A percentile compares a stretch with the other conserved stretches of the same genome.
These are phyloP conservation scores for Dicrostonyx torquatus DNA, from an alignment of 2,797 vertebrate species.

Conservation along the genomic window DNA sequence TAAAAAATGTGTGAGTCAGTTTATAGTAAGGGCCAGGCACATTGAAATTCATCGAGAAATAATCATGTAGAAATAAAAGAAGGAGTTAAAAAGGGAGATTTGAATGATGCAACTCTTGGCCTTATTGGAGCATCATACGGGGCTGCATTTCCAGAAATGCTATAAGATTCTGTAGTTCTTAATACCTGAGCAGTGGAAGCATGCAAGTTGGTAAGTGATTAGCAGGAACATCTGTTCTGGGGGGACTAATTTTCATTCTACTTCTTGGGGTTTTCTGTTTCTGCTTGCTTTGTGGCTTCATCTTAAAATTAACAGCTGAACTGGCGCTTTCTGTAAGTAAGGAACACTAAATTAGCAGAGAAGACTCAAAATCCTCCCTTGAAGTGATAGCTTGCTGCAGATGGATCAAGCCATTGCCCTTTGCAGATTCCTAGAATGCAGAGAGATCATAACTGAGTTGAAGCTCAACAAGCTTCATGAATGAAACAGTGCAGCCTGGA, in stretches of 20 bases:
- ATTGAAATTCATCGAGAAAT: conserved; percentile 13
- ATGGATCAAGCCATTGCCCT: neutral
- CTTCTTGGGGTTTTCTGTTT: neutral
- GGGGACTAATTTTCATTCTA: neutral
- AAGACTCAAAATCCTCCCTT: neutral
- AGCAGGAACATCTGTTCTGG: neutral
- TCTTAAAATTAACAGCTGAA: conserved; percentile 21
- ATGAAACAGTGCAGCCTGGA: neutral
- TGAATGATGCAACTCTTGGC: neutral
- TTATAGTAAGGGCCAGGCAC: neutral
- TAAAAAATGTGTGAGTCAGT: neutral
- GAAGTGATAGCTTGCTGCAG: neutral
- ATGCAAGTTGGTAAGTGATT: neutral
- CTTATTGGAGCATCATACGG: accelerated
- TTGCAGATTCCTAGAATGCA: neutral
- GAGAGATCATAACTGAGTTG: neutral
- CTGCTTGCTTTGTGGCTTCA: neutral
- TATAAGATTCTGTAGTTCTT: neutral
- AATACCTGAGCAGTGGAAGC: neutral
- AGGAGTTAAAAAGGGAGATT: neutral
- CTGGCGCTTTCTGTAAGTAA: neutral
- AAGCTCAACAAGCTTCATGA: neutral
- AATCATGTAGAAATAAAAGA: conserved; percentile 1
- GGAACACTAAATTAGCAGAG: neutral
- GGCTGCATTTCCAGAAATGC: neutral